Evolutionary conservation across 2,888 invertebrate species (phyloP), one percentile per base, ranked within the genome.

Genomic region (Embidobia sp.): DNA sequence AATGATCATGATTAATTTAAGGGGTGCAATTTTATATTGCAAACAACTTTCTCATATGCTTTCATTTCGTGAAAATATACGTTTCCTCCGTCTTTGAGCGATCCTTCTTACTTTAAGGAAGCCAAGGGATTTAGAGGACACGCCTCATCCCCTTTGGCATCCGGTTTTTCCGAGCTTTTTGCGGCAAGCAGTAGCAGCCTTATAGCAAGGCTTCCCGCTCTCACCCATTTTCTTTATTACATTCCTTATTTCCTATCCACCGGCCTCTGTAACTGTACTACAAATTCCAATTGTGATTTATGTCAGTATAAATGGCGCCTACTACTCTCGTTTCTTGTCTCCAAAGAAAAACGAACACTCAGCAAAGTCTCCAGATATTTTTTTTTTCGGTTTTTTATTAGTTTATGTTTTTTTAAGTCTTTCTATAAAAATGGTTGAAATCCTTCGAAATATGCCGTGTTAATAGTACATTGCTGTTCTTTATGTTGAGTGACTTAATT

Each of bases 261-360:
- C 86, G 87, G 88, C 83, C 85, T 82, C 86, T 83, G 86, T 85
- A 89, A 88, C 89, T 87, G 89, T 89, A 89, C 89, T 89, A 89
- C 89, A 89, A 89, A 89, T 89, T 89, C 89, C 89, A 89, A 89
- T 89, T 89, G 89, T 89, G 89, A 89, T 89, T 89, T 89, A 89
- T 89, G 88, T 88, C 86, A 88, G 87, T 89, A 89, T 89, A 88
- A 89, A 88, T 88, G 87, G 86, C 86, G 83, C 83, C 85, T 75
- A 70, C 80, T 82, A 59, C 74, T 78, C 61, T 74, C 66, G 70
- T 70, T 66, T 78, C 78, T 73, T 78, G 74, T 78, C 70, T 74
- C 69, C 59, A 63, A 67, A 69, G 57, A 63, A 78, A 77, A 74
- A 66, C 59, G 42, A 74, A 69, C 73, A 42, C 35, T 44, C 63